Conservation (phyloP, 53 echinoderm and acorn worm genomes). For the Actinopyga echinites region DNA sequence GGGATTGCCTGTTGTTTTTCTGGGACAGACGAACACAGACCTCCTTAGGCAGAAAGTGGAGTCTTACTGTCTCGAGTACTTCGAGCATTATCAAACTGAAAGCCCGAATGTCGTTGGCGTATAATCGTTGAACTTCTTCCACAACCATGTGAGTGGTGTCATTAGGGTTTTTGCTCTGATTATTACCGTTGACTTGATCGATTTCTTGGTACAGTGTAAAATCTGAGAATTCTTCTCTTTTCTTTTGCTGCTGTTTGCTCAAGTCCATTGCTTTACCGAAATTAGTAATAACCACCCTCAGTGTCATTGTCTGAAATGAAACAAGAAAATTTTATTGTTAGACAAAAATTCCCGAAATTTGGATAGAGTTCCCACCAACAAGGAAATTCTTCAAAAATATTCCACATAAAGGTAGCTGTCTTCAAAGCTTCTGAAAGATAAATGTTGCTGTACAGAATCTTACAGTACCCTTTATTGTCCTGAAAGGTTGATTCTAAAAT, state of each 20-base stretch:
- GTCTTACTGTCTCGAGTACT: slow-evolving; percentile 60
- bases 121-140: slow-evolving; percentile 59
- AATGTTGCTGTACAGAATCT: too few relatives aligned
- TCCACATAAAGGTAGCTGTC: too few relatives aligned
- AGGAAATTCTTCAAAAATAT: background rate
- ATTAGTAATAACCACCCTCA: slow-evolving; percentile 89
- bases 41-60: slow-evolving; percentile 26
- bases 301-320: slow-evolving; percentile 70
- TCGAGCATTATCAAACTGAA: slow-evolving; percentile 90
- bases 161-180: background rate
- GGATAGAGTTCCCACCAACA: slow-evolving; percentile 23
- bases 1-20: background rate
- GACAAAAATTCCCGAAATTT: slow-evolving; percentile 15
- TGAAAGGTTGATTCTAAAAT: too few relatives aligned
- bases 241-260: slow-evolving; percentile 52
- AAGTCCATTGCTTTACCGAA: slow-evolving; percentile 83
- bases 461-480: too few relatives aligned
- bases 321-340: background rate
- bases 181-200: slow-evolving; percentile 3
- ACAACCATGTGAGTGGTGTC: slow-evolving; percentile 33
- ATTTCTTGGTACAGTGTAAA: slow-evolving; percentile 55
- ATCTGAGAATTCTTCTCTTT: slow-evolving; percentile 37
- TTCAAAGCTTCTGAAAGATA: too few relatives aligned
- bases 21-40: background rate
- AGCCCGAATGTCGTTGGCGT: slow-evolving; percentile 85